Evolutionary conservation across 2,888 invertebrate species (phyloP).

Genomic region (Caenorhabditis panamensis): DNA sequence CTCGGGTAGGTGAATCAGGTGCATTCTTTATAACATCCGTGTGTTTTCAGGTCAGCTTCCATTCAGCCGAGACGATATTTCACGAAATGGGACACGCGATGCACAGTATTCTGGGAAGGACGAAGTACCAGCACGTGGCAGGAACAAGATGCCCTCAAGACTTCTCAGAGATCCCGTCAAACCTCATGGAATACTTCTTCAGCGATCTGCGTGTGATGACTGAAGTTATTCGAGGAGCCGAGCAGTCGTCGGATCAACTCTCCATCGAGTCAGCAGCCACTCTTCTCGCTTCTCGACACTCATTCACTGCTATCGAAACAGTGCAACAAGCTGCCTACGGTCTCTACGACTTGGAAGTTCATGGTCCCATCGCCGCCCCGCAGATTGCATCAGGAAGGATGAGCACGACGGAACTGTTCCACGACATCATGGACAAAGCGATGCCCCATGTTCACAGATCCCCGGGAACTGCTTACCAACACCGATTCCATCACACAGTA

Average conservation of each 20-base stretch:
- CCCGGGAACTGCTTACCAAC: conserved; percentile 74
- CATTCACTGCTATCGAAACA: conserved; percentile 85
- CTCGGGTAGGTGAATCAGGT: conserved; percentile 3
- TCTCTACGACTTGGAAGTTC: conserved; percentile 80
- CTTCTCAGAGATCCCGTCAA: conserved; percentile 98
- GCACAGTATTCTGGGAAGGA: conserved; percentile 97
- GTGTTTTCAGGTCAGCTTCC: conserved; percentile 38
- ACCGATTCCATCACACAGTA: conserved; percentile 93
- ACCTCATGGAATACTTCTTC: conserved; percentile 98
- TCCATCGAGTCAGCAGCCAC: conserved; percentile 89
- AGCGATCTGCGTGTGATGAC: conserved; percentile 84
- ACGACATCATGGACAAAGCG: conserved; percentile 67
- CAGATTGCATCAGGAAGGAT: conserved; percentile 67
- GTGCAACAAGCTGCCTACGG: conserved; percentile 82
- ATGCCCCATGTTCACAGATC: conserved; percentile 73
- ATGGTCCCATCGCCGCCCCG: conserved; percentile 68
- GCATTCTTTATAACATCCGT: not conserved
- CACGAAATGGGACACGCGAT: conserved; percentile 99
- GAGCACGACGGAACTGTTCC: conserved; percentile 73
- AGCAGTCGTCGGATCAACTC: conserved; percentile 86
- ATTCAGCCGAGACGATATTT: conserved; percentile 92
- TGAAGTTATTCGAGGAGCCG: conserved; percentile 81
- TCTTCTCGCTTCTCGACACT: conserved; percentile 89
- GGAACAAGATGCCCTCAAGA: conserved; percentile 95
- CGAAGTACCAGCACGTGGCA: conserved; percentile 95